phyloP scores from a whole-genome alignment of 2,113 vertebrate species.

The human (Homo sapiens) region GRCh38 chr11:110696001-110696500 shows the following conservation, averaged over 20 bases:
- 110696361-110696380: not conserved
- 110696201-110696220: not conserved
- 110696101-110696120: slow-evolving; percentile 16
- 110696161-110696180: not conserved
- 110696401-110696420: not conserved
- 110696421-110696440: not conserved
- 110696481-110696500: not conserved
- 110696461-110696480: not conserved
- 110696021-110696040: not conserved
- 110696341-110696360: not conserved
- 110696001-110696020: not conserved
- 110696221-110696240: not conserved
- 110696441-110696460: not conserved
- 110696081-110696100: not conserved
- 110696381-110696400: not conserved
- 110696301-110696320: not conserved
- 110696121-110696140: not conserved
- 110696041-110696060: not conserved
- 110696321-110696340: not conserved
- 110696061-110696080: not conserved
- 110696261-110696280: not conserved
- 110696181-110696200: not conserved
- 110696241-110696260: not conserved
- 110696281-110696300: not conserved
- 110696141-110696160: not conserved